A percentile compares a stretch with the other conserved stretches of the same genome.
Conservation (phyloP, 37 sponge, comb jelly and placozoan species). For the Ianthella basta region DNA sequence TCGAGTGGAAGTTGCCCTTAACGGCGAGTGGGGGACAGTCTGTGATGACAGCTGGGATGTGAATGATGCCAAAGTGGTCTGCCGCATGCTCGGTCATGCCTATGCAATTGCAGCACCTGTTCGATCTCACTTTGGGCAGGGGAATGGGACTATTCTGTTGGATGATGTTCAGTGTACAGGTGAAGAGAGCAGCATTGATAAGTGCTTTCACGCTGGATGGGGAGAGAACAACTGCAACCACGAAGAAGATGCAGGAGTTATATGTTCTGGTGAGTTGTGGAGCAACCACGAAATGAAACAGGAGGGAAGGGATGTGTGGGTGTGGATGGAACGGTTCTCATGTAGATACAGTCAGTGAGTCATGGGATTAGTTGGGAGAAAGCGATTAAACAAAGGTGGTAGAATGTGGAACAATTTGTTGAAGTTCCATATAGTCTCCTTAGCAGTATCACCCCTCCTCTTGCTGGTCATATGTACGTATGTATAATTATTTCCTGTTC, state of each 20-base stretch:
- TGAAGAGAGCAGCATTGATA: background rate
- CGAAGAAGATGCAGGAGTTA: conserved; percentile 28
- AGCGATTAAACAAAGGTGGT: too few species aligned
- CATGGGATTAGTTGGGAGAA: too few species aligned
- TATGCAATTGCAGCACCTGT: background rate
- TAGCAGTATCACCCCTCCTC: too few species aligned
- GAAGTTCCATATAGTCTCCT: too few species aligned
- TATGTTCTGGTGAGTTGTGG: conserved; percentile 5
- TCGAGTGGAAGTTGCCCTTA: conserved; percentile 17
- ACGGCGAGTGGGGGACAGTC: conserved; percentile 41
- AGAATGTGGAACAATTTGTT: too few species aligned
- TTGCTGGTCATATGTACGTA: background rate
- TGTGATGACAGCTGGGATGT: conserved; percentile 42
- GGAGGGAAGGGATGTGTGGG: too few species aligned
- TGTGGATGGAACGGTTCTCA: too few species aligned
- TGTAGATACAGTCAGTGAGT: too few species aligned
- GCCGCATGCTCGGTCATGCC: conserved; percentile 27
- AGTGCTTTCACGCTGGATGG: conserved; percentile 14
- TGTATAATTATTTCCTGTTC: too few species aligned
- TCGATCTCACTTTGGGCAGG: conserved; percentile 5
- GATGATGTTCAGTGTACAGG: conserved; percentile 39
- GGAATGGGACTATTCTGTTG: conserved; percentile 27
- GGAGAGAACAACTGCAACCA: conserved; percentile 33
- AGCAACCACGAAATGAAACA: too few species aligned
- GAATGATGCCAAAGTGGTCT: conserved; percentile 30